phyloP scores from a whole-genome alignment of 2,797 vertebrate genomes.

The Alectoris magna region DNA sequence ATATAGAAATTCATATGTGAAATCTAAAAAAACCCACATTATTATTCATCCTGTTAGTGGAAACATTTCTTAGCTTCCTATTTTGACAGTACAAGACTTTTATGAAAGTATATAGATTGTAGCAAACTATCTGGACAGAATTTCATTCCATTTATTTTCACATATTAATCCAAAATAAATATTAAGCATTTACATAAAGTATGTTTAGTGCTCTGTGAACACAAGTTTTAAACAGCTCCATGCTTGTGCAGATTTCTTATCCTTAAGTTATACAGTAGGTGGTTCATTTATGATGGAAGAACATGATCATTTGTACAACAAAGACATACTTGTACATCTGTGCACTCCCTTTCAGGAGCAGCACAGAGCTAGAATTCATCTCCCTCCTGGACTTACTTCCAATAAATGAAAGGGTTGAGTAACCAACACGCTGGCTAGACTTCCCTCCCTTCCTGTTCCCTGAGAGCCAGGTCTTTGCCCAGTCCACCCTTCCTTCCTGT shows the following conservation, averaged over 20 bases:
- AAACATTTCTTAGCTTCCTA: slow-evolving; percentile 44
- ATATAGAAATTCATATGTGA: background rate
- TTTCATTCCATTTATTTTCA: slow-evolving; percentile 62
- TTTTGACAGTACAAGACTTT: slow-evolving; percentile 55
- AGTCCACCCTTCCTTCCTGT: slow-evolving; percentile 90
- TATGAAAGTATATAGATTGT: slow-evolving; percentile 32
- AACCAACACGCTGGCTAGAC: slow-evolving; percentile 81
- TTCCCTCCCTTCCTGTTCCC: slow-evolving; percentile 93
- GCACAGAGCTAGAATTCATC: slow-evolving; percentile 95
- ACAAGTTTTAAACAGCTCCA: slow-evolving; percentile 75
- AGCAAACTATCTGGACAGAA: slow-evolving; percentile 24
- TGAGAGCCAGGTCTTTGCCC: slow-evolving; percentile 80
- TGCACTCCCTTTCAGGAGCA: slow-evolving; percentile 83
- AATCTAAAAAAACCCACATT: background rate
- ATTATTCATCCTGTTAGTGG: background rate
- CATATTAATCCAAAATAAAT: slow-evolving; percentile 74
- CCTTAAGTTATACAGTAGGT: slow-evolving; percentile 77
- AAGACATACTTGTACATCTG: slow-evolving; percentile 88
- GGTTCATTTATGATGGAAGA: slow-evolving; percentile 86
- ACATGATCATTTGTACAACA: slow-evolving; percentile 87
- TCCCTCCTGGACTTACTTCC: slow-evolving; percentile 77
- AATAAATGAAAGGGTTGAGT: slow-evolving; percentile 91
- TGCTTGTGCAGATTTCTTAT: slow-evolving; percentile 76
- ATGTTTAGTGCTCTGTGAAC: slow-evolving; percentile 70
- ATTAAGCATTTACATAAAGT: slow-evolving; percentile 78